A percentile compares a stretch with the other conserved stretches of the same genome.
These are phyloP conservation scores for Colletes latitarsis DNA, from an alignment of 1,140 invertebrate genomes.

Conservation along the genomic window DNA sequence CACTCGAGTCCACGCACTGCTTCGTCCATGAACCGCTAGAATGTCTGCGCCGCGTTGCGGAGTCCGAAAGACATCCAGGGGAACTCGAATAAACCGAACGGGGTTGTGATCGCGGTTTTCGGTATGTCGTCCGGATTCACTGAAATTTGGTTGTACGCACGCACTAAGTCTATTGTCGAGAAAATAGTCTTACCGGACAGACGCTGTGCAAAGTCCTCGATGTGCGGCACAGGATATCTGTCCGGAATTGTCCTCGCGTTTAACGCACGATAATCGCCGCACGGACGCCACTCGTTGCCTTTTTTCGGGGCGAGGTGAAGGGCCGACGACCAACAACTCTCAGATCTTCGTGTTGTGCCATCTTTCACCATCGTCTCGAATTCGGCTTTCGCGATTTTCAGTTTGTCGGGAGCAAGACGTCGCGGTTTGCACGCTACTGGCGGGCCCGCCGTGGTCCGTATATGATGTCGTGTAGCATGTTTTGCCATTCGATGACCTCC, in stretches of 20 bases:
- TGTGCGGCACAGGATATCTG: constrained; percentile 73
- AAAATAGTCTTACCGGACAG: not conserved
- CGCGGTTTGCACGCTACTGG: not conserved
- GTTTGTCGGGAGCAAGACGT: not conserved
- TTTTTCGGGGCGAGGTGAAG: too few relatives aligned
- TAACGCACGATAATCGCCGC: constrained; percentile 61
- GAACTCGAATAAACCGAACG: too few relatives aligned
- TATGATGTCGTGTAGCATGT: not conserved
- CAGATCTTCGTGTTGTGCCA: too few relatives aligned
- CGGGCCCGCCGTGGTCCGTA: not conserved
- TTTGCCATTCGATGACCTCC: too few relatives aligned
- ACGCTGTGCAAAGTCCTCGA: constrained; percentile 50
- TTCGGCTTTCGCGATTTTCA: constrained; percentile 3
- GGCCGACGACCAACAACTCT: too few relatives aligned
- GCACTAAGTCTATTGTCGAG: not conserved
- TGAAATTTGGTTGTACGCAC: constrained; percentile 2
- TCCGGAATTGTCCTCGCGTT: constrained; percentile 70
- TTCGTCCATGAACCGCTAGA: too few relatives aligned
- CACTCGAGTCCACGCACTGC: too few relatives aligned
- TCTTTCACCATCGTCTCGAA: too few relatives aligned
- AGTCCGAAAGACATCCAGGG: too few relatives aligned
- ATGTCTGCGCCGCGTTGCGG: too few relatives aligned
- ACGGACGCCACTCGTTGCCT: constrained; percentile 36
- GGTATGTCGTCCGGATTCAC: not conserved
- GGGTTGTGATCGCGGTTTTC: not conserved